phyloP scores from a whole-genome alignment of 2,888 invertebrate species.

The Xylota sylvarum region DNA sequence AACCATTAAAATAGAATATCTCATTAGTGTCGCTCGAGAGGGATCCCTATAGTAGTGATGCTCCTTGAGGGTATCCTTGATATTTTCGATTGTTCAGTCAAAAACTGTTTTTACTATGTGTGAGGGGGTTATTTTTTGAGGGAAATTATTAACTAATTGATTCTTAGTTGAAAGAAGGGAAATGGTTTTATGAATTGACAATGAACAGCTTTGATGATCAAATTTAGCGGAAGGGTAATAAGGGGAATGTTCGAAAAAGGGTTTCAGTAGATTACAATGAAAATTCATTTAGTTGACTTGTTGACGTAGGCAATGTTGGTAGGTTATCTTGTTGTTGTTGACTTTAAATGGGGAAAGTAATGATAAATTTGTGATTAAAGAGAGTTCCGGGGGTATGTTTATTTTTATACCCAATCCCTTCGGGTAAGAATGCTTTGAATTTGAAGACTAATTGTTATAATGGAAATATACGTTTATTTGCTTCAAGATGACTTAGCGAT shows the following conservation, averaged over 20 bases:
- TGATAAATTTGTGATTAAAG: too few species aligned
- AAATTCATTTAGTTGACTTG: neutral
- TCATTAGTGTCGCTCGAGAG: slow-evolving; percentile 49
- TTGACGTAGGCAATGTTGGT: neutral
- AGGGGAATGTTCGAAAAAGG: neutral
- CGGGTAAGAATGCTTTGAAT: too few species aligned
- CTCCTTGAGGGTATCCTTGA: neutral
- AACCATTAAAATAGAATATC: slow-evolving; percentile 63
- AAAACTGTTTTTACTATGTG: slow-evolving; percentile 6
- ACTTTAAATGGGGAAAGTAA: too few species aligned
- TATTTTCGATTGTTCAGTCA: slow-evolving; percentile 5
- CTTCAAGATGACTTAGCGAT: too few species aligned
- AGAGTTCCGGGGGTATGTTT: too few species aligned
- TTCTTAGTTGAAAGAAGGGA: slow-evolving; percentile 6
- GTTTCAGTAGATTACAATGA: neutral
- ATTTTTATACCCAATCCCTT: too few species aligned
- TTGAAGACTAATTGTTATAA: too few species aligned
- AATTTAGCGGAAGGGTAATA: neutral
- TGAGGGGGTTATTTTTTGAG: neutral
- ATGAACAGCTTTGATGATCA: slow-evolving; percentile 10
- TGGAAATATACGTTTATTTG: too few species aligned
- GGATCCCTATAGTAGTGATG: neutral
- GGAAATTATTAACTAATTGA: slow-evolving; percentile 26
- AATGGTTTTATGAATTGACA: slow-evolving; percentile 14
- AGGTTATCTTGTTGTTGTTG: too few species aligned